phyloP scores from a whole-genome alignment of 2,888 invertebrate species.

The Heliconius erato region DNA sequence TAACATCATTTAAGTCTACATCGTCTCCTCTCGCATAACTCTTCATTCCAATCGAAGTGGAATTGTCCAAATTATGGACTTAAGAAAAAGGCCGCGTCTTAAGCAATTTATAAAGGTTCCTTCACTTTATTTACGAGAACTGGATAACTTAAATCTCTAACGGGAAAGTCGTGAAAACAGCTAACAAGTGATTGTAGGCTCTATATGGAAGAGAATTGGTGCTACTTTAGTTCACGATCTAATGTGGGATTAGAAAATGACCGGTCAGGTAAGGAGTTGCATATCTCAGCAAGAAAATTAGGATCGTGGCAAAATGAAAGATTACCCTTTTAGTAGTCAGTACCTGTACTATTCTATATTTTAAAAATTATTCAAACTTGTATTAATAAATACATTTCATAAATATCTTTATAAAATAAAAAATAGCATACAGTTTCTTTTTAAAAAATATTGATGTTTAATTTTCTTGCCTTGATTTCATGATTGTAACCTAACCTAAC shows the following conservation, averaged over 20 bases:
- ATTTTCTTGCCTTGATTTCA: too few relatives aligned
- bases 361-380: too few relatives aligned
- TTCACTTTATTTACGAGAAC: slow-evolving; percentile 36
- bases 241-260: slow-evolving; percentile 7
- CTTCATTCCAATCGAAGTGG: slow-evolving; percentile 30
- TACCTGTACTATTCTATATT: not conserved
- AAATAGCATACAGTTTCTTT: too few relatives aligned
- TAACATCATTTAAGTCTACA: not conserved
- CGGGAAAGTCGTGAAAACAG: not conserved
- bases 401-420: too few relatives aligned
- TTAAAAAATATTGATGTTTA: too few relatives aligned
- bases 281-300: slow-evolving; percentile 16
- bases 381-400: too few relatives aligned
- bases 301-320: not conserved
- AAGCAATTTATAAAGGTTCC: slow-evolving; percentile 38
- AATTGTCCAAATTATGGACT: slow-evolving; percentile 31
- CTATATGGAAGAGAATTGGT: not conserved
- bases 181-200: not conserved
- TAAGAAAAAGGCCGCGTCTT: slow-evolving; percentile 28
- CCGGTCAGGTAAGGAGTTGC: slow-evolving; percentile 14
- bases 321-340: not conserved
- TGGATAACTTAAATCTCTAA: slow-evolving; percentile 32
- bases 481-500: too few relatives aligned
- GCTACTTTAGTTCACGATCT: not conserved
- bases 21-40: slow-evolving; percentile 17